phyloP scores from a whole-genome alignment of 2,113 vertebrate genomes.

The Lampris incognitus region DNA sequence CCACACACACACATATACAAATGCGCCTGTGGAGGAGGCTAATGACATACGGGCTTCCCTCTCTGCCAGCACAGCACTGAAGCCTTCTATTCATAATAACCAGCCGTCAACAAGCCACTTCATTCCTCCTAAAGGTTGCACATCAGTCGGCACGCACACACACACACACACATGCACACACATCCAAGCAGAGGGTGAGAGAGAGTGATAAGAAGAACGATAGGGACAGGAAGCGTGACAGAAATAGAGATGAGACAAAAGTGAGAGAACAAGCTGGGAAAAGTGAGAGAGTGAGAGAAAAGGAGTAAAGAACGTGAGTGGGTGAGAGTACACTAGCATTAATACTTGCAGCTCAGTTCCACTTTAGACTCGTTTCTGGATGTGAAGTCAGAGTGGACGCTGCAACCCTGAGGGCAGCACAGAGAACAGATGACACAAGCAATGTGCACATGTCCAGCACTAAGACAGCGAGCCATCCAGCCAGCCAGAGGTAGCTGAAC shows the following conservation, averaged over 20 bases:
- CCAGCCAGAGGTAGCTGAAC: no score
- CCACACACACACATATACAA: not conserved
- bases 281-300: no score
- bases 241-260: no score
- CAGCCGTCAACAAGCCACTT: constrained; percentile 36
- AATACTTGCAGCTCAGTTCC: not conserved
- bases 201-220: no score
- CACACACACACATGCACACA: not conserved
- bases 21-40: constrained; percentile 48
- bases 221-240: no score
- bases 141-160: not conserved
- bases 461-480: not conserved
- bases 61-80: constrained; percentile 58
- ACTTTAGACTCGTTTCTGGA: constrained; percentile 11
- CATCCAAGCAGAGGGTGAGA: not conserved
- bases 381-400: not conserved
- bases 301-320: not conserved
- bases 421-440: constrained; percentile 15
- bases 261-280: no score
- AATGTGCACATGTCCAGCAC: not conserved
- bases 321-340: not conserved
- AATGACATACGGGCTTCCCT: constrained; percentile 68
- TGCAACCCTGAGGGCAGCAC: not conserved
- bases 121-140: not conserved
- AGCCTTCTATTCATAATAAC: constrained; percentile 48